Evolutionary conservation across 2,113 vertebrate species (phyloP), one percentile per base, ranked within the genome.

Genomic region (Sitta europaea): DNA sequence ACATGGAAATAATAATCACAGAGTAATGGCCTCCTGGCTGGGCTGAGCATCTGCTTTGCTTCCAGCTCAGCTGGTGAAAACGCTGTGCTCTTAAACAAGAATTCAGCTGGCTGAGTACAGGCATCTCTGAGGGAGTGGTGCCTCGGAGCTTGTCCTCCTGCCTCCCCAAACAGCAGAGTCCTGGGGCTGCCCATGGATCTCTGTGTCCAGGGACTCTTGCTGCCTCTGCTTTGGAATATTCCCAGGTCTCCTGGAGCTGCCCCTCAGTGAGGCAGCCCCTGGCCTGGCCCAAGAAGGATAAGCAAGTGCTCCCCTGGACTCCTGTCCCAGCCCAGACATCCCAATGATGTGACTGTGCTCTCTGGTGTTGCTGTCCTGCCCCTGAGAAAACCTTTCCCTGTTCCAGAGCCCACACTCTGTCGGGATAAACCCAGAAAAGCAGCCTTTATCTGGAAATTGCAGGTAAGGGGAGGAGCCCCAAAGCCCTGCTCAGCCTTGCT

Each of bases 1-100:
- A 93, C 58, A 59, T 7, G 16, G 76, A 93, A 94, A 91, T 95
- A 93, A 96, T 92, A 94, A 95, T 90, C 86, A 91, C 62, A 82
- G 72, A 0, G 10, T 88, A 89, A 96, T 83, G 82, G 75, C 67
- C 79, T 95, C 54, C 90, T 90, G 90, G 45, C 59, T 92, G 96
- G 62, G 88, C 43, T 76, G 68, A 92, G 66, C 94, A 93, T 95
- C 90, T 94, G 92, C 51, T 93, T 91, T 79, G 48, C 65, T 77
- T 91, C 93, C 88, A 73, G 76, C 91, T 94, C 87, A 67, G 73
- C 62, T 80, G 79, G 47, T 35, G 61, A 82, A 33, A 79, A 50
- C 38, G 57, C 31, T 71, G 71, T 72, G 72, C 61, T 85, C 73
- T 48, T 31, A 27, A 66, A 42, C 13, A 94, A 78, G 89, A 90